Conservation (phyloP, 2,888 invertebrate species). For the Drosophila ustulata region DNA sequence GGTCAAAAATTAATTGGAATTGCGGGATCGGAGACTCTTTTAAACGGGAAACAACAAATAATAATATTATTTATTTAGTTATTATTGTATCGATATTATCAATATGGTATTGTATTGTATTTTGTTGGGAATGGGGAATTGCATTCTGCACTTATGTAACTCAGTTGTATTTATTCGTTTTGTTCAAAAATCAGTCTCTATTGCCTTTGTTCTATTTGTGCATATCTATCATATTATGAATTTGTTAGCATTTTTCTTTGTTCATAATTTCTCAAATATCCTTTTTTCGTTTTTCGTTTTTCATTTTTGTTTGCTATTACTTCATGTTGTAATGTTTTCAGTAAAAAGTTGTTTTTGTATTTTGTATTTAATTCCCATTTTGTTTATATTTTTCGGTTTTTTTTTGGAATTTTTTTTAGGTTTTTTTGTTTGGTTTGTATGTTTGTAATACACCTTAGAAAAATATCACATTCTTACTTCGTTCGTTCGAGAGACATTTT, state of each 20-base stretch:
- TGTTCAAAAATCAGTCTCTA: slow-evolving; percentile 84
- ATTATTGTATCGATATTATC: not conserved
- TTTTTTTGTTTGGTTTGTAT: slow-evolving; percentile 60
- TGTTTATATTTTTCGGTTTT: slow-evolving; percentile 29
- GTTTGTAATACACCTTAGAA: slow-evolving; percentile 83
- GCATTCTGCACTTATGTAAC: slow-evolving; percentile 30
- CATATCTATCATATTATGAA: slow-evolving; percentile 36
- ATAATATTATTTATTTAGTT: not conserved
- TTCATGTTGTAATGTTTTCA: slow-evolving; percentile 35
- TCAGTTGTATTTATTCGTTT: slow-evolving; percentile 38
- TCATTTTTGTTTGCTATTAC: slow-evolving; percentile 49
- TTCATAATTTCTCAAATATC: slow-evolving; percentile 25
- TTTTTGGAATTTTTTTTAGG: slow-evolving; percentile 25
- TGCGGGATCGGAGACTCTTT: not conserved
- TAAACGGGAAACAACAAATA: not conserved
- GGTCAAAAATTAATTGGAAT: slow-evolving; percentile 5
- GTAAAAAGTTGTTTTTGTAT: slow-evolving; percentile 58
- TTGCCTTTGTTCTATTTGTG: slow-evolving; percentile 78
- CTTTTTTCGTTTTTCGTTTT: slow-evolving; percentile 28
- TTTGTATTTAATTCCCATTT: slow-evolving; percentile 43
- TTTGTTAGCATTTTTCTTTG: slow-evolving; percentile 32
- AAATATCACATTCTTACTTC: slow-evolving; percentile 86
- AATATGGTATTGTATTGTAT: slow-evolving; percentile 3
- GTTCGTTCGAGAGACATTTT: slow-evolving; percentile 85
- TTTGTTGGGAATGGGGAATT: slow-evolving; percentile 1